Percentiles rank a stretch among this genome's conserved stretches.
These are phyloP conservation scores for Notarius lentiginosus DNA, from an alignment of 2,113 vertebrate species.

Conservation along the genomic window DNA sequence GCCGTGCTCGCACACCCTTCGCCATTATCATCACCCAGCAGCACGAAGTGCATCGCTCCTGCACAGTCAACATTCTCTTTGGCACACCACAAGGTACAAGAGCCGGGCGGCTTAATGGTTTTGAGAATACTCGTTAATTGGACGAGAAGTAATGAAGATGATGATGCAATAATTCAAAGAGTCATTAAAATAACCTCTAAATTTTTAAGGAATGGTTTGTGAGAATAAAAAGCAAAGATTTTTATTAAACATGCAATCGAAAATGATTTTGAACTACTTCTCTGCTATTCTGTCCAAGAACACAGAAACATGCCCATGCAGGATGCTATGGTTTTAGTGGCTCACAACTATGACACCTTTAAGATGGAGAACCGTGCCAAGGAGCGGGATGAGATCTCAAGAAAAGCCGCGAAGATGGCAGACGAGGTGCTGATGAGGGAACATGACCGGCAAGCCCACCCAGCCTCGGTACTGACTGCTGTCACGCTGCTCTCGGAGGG, in stretches of 20 bases:
- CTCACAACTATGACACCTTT: constrained; percentile 89
- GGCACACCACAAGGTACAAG: constrained; percentile 93
- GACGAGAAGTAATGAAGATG: neutral
- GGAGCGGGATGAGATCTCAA: constrained; percentile 89
- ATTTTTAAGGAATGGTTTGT: neutral
- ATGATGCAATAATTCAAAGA: neutral
- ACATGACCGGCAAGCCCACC: constrained; percentile 78
- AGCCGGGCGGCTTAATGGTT: neutral
- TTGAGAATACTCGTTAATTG: neutral
- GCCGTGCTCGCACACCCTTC: constrained; percentile 90
- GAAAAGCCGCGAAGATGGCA: constrained; percentile 97
- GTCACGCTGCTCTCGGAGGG: constrained; percentile 74
- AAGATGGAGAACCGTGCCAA: constrained; percentile 91
- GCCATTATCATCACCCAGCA: constrained; percentile 98
- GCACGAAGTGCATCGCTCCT: constrained; percentile 95
- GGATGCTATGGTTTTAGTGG: constrained; percentile 95
- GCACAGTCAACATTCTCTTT: constrained; percentile 97
- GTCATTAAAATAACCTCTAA: neutral
- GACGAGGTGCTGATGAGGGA: constrained; percentile 90
- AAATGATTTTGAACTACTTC: neutral
- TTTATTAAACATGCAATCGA: neutral
- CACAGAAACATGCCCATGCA: constrained; percentile 98
- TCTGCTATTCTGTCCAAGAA: constrained; percentile 68
- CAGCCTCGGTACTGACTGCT: constrained; percentile 67
- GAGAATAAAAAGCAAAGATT: neutral